Conservation (phyloP, 2,888 invertebrate species). For the Capitulum mitella region DNA sequence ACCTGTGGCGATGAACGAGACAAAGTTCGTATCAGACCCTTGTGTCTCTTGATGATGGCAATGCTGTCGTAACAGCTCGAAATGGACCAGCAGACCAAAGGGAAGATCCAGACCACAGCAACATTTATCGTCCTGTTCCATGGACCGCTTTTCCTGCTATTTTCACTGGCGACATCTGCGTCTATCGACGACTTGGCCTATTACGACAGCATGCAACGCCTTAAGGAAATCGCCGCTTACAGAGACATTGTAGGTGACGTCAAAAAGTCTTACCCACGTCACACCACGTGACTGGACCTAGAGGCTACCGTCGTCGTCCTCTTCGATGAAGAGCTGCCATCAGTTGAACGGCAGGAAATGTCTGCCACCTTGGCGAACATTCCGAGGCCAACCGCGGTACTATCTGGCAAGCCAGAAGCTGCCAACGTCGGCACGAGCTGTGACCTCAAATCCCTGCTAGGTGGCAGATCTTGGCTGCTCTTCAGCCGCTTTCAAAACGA, state of each 20-base stretch:
- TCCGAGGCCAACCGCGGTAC: background rate
- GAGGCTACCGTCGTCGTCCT: background rate
- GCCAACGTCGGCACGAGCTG: too few relatives aligned
- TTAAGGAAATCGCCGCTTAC: background rate
- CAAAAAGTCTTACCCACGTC: background rate
- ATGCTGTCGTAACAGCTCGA: background rate
- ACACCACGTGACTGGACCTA: background rate
- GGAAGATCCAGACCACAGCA: background rate
- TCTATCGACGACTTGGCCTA: background rate
- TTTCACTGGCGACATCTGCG: background rate
- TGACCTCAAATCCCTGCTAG: too few relatives aligned
- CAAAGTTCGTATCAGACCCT: too few relatives aligned
- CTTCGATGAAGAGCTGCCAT: background rate
- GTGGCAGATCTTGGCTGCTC: too few relatives aligned
- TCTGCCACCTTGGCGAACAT: background rate
- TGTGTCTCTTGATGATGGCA: too few relatives aligned
- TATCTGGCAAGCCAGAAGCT: background rate
- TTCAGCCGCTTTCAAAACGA: too few relatives aligned
- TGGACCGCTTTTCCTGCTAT: background rate
- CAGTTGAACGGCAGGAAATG: background rate
- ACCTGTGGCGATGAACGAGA: too few relatives aligned
- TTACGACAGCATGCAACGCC: background rate
- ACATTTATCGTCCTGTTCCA: background rate
- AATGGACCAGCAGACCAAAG: background rate
- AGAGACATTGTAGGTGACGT: background rate